Conservation (phyloP, 2,888 invertebrate species). For the Epicampocera succincta region DNA sequence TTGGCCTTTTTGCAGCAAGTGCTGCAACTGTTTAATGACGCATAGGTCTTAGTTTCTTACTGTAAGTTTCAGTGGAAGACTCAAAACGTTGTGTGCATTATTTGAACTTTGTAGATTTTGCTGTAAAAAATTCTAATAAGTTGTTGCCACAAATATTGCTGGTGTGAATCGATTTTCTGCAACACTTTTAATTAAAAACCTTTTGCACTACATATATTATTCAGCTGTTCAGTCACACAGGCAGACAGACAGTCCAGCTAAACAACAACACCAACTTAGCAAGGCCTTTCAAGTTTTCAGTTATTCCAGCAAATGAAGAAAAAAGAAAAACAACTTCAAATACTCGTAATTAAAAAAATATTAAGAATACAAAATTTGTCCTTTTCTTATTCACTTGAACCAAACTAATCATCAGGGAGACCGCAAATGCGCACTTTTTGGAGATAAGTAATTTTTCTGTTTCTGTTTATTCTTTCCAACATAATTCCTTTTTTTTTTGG, state of each 20-base stretch:
- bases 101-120: too few relatives aligned
- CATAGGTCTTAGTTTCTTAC: too few relatives aligned
- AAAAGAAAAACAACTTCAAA: conserved; percentile 10
- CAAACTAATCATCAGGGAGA: too few relatives aligned
- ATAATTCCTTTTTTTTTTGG: not conserved
- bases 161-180: too few relatives aligned
- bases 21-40: conserved; percentile 16
- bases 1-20: too few relatives aligned
- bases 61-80: conserved; percentile 7
- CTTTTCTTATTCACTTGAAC: not conserved
- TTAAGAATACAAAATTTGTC: conserved; percentile 16
- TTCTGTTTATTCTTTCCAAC: too few relatives aligned
- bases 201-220: conserved; percentile 1
- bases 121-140: too few relatives aligned
- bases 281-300: conserved; percentile 56
- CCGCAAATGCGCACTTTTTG: too few relatives aligned
- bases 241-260: conserved; percentile 10
- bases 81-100: too few relatives aligned
- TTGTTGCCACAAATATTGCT: too few relatives aligned
- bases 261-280: conserved; percentile 15
- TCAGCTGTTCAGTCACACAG: not conserved
- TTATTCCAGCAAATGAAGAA: conserved; percentile 43
- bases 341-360: conserved; percentile 19
- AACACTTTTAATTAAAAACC: conserved; percentile 24
- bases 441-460: too few relatives aligned